A percentile compares a stretch with the other conserved stretches of the same genome.
Conservation (phyloP, 2,113 vertebrate genomes). For the Oreochromis aureus region DNA sequence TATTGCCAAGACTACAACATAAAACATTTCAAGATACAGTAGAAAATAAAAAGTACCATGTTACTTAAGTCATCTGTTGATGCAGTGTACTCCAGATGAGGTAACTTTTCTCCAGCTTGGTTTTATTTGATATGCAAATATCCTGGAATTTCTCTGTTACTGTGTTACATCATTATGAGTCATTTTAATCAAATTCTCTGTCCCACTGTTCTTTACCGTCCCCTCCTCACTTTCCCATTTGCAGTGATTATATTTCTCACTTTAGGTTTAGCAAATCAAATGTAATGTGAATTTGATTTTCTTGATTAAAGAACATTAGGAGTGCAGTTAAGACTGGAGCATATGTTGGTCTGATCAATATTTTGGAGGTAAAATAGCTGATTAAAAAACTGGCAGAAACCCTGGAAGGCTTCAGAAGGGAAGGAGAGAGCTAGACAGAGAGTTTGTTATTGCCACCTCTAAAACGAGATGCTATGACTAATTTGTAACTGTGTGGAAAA, state of each 20-base stretch:
- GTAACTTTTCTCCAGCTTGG: neutral
- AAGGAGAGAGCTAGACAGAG: neutral
- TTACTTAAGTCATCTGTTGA: neutral
- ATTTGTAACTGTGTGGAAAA: neutral
- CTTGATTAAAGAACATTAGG: neutral
- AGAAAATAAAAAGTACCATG: neutral
- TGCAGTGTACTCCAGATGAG: neutral
- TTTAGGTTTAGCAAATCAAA: neutral
- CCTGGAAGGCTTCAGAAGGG: neutral
- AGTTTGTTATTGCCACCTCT: neutral
- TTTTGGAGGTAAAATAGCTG: neutral
- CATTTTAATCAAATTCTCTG: neutral
- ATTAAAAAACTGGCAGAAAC: neutral
- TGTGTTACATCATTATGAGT: neutral
- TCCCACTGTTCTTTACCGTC: neutral
- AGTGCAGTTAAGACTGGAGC: neutral
- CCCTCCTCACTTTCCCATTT: neutral
- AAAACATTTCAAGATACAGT: neutral
- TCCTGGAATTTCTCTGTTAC: neutral
- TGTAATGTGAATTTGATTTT: neutral
- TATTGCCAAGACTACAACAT: neutral
- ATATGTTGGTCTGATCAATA: neutral
- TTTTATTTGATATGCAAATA: constrained; percentile 22
- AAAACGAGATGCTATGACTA: neutral
- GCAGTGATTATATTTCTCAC: neutral